phyloP scores from a whole-genome alignment of 2,113 vertebrate genomes.

The human (Homo sapiens) region DNA sequence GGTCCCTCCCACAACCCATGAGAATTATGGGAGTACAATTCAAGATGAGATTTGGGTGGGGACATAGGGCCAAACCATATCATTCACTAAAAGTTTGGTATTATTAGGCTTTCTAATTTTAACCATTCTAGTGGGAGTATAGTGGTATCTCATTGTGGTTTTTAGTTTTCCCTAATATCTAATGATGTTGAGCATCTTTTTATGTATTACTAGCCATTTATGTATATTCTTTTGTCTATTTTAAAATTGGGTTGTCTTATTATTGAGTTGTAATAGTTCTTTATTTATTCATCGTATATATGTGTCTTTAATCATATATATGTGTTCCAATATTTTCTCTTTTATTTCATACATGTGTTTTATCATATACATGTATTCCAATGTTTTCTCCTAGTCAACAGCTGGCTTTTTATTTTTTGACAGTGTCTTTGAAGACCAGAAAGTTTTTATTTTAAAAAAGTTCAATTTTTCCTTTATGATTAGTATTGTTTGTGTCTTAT shows the following conservation, averaged over 20 bases:
- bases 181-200: neutral
- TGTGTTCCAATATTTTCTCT: neutral
- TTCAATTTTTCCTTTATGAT: neutral
- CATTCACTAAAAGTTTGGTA: neutral
- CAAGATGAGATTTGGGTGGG: too few relatives aligned
- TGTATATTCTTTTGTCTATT: neutral
- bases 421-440: neutral
- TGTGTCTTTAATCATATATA: neutral
- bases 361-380: too few relatives aligned
- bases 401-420: neutral
- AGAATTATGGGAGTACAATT: too few relatives aligned
- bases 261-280: neutral
- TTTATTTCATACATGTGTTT: too few relatives aligned
- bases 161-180: neutral
- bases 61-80: too few relatives aligned
- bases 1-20: too few relatives aligned
- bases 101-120: neutral
- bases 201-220: neutral
- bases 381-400: neutral
- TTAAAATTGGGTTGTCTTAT: neutral
- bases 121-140: neutral
- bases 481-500: neutral
- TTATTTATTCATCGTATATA: neutral
- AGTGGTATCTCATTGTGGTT: neutral
- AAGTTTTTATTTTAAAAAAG: neutral